Conservation (phyloP, 2,888 invertebrate genomes). For the Neoscelio sp. region DNA sequence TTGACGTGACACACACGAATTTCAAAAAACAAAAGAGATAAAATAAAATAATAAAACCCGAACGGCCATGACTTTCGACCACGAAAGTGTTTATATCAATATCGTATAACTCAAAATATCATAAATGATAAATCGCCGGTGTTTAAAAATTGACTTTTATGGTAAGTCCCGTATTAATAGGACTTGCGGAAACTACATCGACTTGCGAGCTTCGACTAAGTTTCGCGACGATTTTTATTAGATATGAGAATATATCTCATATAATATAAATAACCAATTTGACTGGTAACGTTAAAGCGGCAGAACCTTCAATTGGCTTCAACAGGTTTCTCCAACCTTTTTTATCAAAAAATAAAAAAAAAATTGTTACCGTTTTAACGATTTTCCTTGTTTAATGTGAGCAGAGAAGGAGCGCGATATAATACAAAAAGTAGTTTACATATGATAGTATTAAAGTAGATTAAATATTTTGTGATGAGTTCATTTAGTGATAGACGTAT, state of each 20-base stretch:
- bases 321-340: conserved; percentile 64
- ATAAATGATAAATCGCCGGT: conserved; percentile 33
- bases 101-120: conserved; percentile 38
- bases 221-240: conserved; percentile 50
- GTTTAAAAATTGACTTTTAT: conserved; percentile 39
- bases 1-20: conserved; percentile 35
- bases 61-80: conserved; percentile 22
- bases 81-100: conserved; percentile 49
- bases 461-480: conserved; percentile 35
- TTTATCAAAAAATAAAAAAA: conserved; percentile 49
- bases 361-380: conserved; percentile 36
- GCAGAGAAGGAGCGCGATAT: no score
- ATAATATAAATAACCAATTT: conserved; percentile 50
- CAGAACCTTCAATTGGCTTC: conserved; percentile 34
- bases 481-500: conserved; percentile 32
- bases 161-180: conserved; percentile 46
- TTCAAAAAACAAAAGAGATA: conserved; percentile 13
- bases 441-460: conserved; percentile 19
- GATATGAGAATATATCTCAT: conserved; percentile 40
- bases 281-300: conserved; percentile 30
- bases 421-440: conserved; percentile 34
- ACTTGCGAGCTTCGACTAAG: conserved; percentile 6
- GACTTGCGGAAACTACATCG: conserved; percentile 4
- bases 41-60: background rate
- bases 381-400: conserved; percentile 47